Percentiles rank a stretch among this genome's conserved stretches.
phyloP scores from a whole-genome alignment of 2,797 vertebrate genomes.

The Parauchenoglanis ngamensis region DNA sequence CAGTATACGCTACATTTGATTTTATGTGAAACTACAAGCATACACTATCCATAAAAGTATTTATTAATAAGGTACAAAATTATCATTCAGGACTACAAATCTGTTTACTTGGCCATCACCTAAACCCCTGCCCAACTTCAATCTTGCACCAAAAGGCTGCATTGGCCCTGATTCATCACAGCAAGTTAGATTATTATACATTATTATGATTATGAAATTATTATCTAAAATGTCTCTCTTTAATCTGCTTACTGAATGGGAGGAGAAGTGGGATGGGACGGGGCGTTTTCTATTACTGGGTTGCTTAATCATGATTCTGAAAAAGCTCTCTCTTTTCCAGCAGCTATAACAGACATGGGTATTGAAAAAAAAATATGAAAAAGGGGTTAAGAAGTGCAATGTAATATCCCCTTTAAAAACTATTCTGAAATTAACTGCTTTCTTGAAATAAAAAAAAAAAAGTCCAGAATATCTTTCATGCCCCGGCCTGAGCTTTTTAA shows the following conservation, averaged over 20 bases:
- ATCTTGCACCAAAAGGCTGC: background rate
- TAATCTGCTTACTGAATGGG: background rate
- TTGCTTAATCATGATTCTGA: background rate
- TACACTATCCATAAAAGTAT: background rate
- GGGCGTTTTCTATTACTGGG: background rate
- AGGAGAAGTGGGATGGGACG: background rate
- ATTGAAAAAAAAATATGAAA: background rate
- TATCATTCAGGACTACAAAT: background rate
- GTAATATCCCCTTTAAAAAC: background rate
- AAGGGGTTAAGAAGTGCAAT: too few relatives aligned
- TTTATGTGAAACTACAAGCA: background rate
- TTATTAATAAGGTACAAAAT: background rate
- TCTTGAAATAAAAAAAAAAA: background rate
- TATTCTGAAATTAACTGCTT: background rate
- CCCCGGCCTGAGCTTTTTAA: conserved; percentile 8
- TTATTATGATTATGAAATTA: background rate
- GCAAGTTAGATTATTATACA: background rate
- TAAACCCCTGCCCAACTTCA: background rate
- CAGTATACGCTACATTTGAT: background rate
- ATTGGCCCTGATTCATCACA: background rate
- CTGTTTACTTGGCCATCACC: background rate
- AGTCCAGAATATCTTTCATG: background rate
- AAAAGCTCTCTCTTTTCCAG: background rate
- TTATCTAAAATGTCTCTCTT: background rate
- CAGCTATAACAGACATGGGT: background rate